Percentiles rank a stretch among this genome's conserved stretches.
phyloP scores from a whole-genome alignment of 2,797 vertebrate species.

The Semaprochilodus insignis region DNA sequence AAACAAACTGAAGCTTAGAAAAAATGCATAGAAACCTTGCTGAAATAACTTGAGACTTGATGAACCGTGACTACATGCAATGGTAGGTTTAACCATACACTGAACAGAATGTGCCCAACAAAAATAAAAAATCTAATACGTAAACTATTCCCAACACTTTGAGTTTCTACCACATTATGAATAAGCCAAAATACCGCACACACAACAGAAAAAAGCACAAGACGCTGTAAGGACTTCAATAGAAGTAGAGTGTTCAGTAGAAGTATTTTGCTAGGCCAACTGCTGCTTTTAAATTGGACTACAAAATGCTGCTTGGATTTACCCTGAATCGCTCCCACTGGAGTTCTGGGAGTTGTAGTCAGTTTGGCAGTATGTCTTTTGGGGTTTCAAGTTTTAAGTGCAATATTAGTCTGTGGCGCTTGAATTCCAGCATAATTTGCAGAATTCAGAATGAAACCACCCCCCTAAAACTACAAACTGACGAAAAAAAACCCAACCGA shows the following conservation, averaged over 20 bases:
- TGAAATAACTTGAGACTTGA: slow-evolving; percentile 16
- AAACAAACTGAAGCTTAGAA: slow-evolving; percentile 60
- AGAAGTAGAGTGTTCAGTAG: slow-evolving; percentile 19
- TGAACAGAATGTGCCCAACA: slow-evolving; percentile 8
- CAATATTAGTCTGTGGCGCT: slow-evolving; percentile 55
- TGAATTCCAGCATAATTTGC: slow-evolving; percentile 47
- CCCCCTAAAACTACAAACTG: neutral
- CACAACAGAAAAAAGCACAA: slow-evolving; percentile 19
- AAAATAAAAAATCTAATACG: slow-evolving; percentile 39
- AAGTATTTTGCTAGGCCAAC: slow-evolving; percentile 16
- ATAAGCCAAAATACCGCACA: neutral
- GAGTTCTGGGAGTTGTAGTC: slow-evolving; percentile 49
- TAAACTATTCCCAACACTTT: slow-evolving; percentile 5
- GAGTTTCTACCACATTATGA: slow-evolving; percentile 6
- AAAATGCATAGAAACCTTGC: slow-evolving; percentile 59
- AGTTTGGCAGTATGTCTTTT: slow-evolving; percentile 63
- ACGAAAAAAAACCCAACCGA: slow-evolving; percentile 55
- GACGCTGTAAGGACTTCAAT: slow-evolving; percentile 21
- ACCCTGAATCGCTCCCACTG: slow-evolving; percentile 47
- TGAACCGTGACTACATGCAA: slow-evolving; percentile 16
- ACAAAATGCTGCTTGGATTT: slow-evolving; percentile 51
- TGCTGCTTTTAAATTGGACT: slow-evolving; percentile 46
- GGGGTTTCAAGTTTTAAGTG: slow-evolving; percentile 55
- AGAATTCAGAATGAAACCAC: slow-evolving; percentile 1
- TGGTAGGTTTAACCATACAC: slow-evolving; percentile 16